These are phyloP conservation scores for Panagrolaimus sp. DNA, from an alignment of 1,140 invertebrate genomes.

Conservation along the genomic window DNA sequence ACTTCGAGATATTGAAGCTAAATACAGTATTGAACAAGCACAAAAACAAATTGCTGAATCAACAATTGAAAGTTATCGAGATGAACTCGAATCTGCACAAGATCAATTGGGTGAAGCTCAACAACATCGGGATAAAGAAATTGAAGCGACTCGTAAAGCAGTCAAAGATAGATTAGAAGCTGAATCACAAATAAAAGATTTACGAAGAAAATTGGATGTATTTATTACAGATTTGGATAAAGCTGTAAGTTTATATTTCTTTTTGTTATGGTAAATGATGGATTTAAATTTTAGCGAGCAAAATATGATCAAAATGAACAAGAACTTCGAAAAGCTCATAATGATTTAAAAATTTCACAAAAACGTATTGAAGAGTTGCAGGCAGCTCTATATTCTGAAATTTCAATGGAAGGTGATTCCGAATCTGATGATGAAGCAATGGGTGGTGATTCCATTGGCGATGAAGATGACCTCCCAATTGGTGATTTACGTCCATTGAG, in stretches of 20 bases:
- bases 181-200: constrained; percentile 2
- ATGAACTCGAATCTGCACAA: constrained; percentile 2
- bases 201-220: neutral
- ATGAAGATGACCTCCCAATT: neutral
- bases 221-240: neutral
- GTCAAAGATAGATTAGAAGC: neutral
- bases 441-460: constrained; percentile 14
- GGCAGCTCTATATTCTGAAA: neutral
- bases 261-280: neutral
- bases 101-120: neutral
- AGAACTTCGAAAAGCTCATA: neutral
- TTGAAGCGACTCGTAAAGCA: neutral
- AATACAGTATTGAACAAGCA: constrained; percentile 1
- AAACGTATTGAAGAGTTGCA: constrained; percentile 10
- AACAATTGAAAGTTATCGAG: neutral
- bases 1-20: constrained; percentile 5
- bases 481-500: neutral
- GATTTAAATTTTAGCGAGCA: neutral
- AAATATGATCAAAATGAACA: constrained; percentile 7
- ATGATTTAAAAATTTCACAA: neutral
- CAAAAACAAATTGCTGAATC: neutral
- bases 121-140: neutral
- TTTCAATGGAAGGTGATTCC: neutral
- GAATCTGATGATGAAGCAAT: constrained; percentile 15
- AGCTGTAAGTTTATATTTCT: neutral